Base-by-base conservation (phyloP, 1,140 invertebrate species). In the Drosophila miranda region DNA sequence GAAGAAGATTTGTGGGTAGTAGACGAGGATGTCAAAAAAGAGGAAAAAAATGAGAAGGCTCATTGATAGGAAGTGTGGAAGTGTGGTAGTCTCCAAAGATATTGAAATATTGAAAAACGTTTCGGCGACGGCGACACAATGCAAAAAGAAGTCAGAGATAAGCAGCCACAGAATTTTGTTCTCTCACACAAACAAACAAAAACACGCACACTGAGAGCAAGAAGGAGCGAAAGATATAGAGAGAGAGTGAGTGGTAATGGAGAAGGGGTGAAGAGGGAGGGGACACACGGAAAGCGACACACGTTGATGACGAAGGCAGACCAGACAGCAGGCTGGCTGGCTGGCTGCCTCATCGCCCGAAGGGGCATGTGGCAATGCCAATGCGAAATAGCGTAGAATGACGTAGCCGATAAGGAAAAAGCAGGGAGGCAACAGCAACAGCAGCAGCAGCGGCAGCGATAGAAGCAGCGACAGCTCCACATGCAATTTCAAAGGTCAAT, bases 401-500 rank as follows among this genome's bases (percentile, higher is more conserved):
- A 69, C 83, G 71, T 72, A 87, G 80, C 52, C 48, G 62, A 58
- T 52, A 72, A 75, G 63, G 72, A 62, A 62, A 34, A 26, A 61
- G 69, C 69, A 46, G 23, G 23, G 28, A 14, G 41, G 54, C 62
- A 45, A 41, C 53, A 26, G 19, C 41, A 52, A 30, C 58, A 51
- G 50, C 59, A 48, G 28, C 69, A 53, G 16, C 48, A 21, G 48
- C 55, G 64, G 48, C 54, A 56, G 58, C 71, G 46, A 41, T 67
- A 60, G 46, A 52, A 50, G 68, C 73, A 81, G 53, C 78, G 30
- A 46, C 42, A 54, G 56, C 28, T 42, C 42, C 57, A 63, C 69
- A 89, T 86, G 83, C 87, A 89, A 89, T 89, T 89, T 79, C 82
- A 89, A 89, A 89, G 87, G 87, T 89, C 87, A 89, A 89, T 89